phyloP scores from a whole-genome alignment of 2,797 vertebrate species.

The Pangasius djambal region DNA sequence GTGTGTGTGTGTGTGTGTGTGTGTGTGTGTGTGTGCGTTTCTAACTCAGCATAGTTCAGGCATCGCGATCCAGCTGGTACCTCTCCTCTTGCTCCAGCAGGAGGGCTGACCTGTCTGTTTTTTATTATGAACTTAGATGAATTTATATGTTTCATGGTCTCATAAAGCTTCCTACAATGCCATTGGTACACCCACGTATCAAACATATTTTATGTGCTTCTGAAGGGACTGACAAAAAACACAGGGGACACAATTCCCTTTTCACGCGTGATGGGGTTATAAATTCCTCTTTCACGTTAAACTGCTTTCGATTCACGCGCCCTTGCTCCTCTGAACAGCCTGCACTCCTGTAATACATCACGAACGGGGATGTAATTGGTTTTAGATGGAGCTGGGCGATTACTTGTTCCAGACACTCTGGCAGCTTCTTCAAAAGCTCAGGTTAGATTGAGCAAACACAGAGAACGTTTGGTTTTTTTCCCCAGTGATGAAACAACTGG shows the following conservation, averaged over 20 bases:
- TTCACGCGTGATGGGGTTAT: slow-evolving; percentile 26
- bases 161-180: slow-evolving; percentile 7
- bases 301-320: slow-evolving; percentile 28
- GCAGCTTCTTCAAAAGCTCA: slow-evolving; percentile 17
- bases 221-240: not conserved
- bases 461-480: slow-evolving; percentile 18
- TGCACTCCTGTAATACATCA: slow-evolving; percentile 43
- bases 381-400: slow-evolving; percentile 37
- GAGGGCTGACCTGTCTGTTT: not conserved
- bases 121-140: slow-evolving; percentile 19
- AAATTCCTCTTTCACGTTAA: slow-evolving; percentile 40
- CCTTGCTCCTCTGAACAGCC: slow-evolving; percentile 28
- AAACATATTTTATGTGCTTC: slow-evolving; percentile 14
- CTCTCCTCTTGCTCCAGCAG: not conserved
- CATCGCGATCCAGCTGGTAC: not conserved
- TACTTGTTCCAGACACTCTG: slow-evolving; percentile 36
- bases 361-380: slow-evolving; percentile 47
- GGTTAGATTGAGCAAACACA: slow-evolving; percentile 30
- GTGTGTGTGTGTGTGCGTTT: not conserved
- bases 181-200: not conserved
- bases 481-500: slow-evolving; percentile 19
- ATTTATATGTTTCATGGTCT: slow-evolving; percentile 8
- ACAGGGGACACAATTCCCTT: not conserved
- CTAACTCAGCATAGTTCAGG: not conserved
- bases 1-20: slow-evolving; percentile 1